Conservation (phyloP, 2,797 vertebrate species). For the Epinephelus malabaricus region DNA sequence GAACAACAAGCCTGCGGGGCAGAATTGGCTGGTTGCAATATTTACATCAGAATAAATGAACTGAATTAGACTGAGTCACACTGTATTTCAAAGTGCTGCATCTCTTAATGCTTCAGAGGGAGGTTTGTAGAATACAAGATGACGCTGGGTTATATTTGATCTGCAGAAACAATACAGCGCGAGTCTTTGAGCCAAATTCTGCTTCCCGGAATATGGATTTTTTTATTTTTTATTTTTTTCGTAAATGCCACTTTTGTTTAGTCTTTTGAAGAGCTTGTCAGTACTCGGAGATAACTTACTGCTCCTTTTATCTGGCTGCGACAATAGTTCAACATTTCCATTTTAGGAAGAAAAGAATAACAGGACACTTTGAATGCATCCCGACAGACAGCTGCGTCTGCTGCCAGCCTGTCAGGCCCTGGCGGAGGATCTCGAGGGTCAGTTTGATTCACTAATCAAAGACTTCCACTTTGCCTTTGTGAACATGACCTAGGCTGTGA, state of each 20-base stretch:
- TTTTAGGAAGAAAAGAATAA: slow-evolving; percentile 32
- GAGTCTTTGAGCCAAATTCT: slow-evolving; percentile 20
- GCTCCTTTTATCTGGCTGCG: slow-evolving; percentile 46
- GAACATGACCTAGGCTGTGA: slow-evolving; percentile 43
- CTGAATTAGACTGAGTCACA: neutral
- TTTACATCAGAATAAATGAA: neutral
- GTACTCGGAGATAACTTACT: slow-evolving; percentile 24
- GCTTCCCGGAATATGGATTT: slow-evolving; percentile 15
- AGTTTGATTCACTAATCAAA: slow-evolving; percentile 72
- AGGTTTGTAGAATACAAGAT: slow-evolving; percentile 16
- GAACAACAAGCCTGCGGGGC: too few species aligned
- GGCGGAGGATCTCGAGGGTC: slow-evolving; percentile 46
- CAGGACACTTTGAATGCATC: slow-evolving; percentile 30
- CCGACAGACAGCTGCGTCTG: slow-evolving; percentile 59
- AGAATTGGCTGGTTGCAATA: neutral
- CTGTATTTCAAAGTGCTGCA: slow-evolving; percentile 2
- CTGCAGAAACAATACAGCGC: slow-evolving; percentile 1
- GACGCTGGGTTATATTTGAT: slow-evolving; percentile 40
- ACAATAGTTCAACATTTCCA: slow-evolving; percentile 53
- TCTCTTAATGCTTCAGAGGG: slow-evolving; percentile 22
- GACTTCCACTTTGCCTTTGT: slow-evolving; percentile 64
- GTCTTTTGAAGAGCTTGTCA: slow-evolving; percentile 49
- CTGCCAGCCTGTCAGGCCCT: slow-evolving; percentile 44
- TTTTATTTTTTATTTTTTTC: neutral
- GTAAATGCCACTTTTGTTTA: slow-evolving; percentile 28